Conservation (phyloP, 2,113 vertebrate genomes). For the Cavia aperea region DNA sequence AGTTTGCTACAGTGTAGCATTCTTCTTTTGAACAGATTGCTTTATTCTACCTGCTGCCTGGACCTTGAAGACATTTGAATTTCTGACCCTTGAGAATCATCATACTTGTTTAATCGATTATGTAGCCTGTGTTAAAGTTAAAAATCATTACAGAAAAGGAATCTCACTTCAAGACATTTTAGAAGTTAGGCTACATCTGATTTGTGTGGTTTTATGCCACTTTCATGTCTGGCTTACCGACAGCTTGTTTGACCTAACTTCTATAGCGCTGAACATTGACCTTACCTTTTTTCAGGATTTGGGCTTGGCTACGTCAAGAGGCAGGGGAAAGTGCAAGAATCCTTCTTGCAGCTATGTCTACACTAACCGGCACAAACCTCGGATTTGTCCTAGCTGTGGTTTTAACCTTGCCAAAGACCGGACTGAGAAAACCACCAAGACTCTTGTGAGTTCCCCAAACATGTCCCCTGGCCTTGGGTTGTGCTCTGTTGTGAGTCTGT, state of each 20-base stretch:
- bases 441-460: constrained; percentile 72
- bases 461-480: background rate
- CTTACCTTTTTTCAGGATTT: constrained; percentile 81
- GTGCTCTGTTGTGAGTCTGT: background rate
- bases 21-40: background rate
- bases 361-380: constrained; percentile 96
- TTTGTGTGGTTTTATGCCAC: background rate
- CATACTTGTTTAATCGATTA: constrained; percentile 5
- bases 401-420: constrained; percentile 88
- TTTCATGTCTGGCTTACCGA: constrained; percentile 6
- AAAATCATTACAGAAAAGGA: background rate
- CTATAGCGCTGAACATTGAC: constrained; percentile 11
- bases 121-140: background rate
- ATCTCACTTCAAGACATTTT: background rate
- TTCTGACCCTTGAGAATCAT: background rate
- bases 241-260: constrained; percentile 9
- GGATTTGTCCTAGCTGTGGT: constrained; percentile 90
- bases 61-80: background rate
- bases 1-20: background rate
- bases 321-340: constrained; percentile 95
- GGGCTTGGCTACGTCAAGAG: constrained; percentile 93
- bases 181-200: constrained; percentile 19
- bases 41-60: background rate
- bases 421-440: constrained; percentile 79
- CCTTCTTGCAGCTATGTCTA: constrained; percentile 91